These are phyloP conservation scores for Eurytoma adleriae DNA, from an alignment of 2,888 invertebrate genomes.

Conservation along the genomic window DNA sequence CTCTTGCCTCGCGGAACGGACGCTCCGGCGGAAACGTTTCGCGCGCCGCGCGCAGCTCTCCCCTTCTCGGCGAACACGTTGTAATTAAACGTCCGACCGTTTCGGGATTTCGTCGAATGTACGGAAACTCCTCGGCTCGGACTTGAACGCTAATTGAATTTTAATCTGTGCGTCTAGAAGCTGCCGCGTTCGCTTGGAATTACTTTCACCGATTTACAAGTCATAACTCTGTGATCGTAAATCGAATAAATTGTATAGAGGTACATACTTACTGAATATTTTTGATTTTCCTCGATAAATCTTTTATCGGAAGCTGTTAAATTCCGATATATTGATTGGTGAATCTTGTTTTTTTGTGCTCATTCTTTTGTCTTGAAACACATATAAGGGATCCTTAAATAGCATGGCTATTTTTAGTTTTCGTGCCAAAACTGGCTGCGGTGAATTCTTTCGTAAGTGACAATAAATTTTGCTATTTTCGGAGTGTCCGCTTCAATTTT, in stretches of 20 bases:
- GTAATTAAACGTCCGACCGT: constrained; percentile 23
- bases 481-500: too few relatives aligned
- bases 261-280: too few relatives aligned
- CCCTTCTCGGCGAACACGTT: background rate
- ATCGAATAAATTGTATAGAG: background rate
- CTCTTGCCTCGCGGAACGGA: background rate
- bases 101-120: constrained; percentile 7
- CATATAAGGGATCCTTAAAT: too few relatives aligned
- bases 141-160: constrained; percentile 44
- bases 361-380: too few relatives aligned
- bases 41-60: background rate
- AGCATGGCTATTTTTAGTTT: too few relatives aligned
- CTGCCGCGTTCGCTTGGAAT: background rate
- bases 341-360: too few relatives aligned
- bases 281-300: too few relatives aligned
- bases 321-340: too few relatives aligned
- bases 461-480: too few relatives aligned
- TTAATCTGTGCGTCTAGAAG: constrained; percentile 17
- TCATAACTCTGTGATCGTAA: constrained; percentile 3
- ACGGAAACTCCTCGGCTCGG: background rate
- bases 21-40: background rate
- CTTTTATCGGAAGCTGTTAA: too few relatives aligned
- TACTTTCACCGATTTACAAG: constrained; percentile 20
- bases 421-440: too few relatives aligned
- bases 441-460: too few relatives aligned